A percentile compares a stretch with the other conserved stretches of the same genome.
Evolutionary conservation across 2,113 vertebrate species (phyloP).

Genomic region (Serinus canaria): DNA sequence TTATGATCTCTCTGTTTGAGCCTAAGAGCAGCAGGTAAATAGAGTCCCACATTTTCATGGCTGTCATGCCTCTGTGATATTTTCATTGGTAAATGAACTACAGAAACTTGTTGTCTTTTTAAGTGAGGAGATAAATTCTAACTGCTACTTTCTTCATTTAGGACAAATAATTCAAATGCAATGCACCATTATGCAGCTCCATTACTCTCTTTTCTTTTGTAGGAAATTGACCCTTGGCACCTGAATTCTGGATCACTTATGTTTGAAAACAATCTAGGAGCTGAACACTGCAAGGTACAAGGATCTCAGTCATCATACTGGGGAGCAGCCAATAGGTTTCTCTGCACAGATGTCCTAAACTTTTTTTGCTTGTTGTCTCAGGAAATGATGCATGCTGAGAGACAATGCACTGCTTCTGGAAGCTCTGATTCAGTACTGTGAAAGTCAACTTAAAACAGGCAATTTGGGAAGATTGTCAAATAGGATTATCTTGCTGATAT

Average conservation of each 20-base stretch:
- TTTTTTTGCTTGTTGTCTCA: background rate
- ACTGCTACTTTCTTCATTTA: background rate
- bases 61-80: rapidly evolving
- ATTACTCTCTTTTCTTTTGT: background rate
- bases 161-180: background rate
- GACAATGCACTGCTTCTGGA: background rate
- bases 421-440: background rate
- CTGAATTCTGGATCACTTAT: background rate
- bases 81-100: background rate
- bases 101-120: background rate
- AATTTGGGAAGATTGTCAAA: background rate
- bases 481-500: background rate
- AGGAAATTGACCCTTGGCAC: background rate
- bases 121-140: background rate
- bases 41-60: background rate
- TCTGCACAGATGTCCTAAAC: background rate
- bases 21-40: background rate
- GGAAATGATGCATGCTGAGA: background rate
- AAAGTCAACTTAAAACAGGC: background rate
- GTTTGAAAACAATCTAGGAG: background rate
- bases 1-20: background rate
- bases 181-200: background rate
- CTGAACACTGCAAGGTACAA: background rate
- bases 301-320: background rate
- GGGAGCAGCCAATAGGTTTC: background rate